Conservation (phyloP, 2,888 invertebrate genomes). For the Ochropleura plecta region DNA sequence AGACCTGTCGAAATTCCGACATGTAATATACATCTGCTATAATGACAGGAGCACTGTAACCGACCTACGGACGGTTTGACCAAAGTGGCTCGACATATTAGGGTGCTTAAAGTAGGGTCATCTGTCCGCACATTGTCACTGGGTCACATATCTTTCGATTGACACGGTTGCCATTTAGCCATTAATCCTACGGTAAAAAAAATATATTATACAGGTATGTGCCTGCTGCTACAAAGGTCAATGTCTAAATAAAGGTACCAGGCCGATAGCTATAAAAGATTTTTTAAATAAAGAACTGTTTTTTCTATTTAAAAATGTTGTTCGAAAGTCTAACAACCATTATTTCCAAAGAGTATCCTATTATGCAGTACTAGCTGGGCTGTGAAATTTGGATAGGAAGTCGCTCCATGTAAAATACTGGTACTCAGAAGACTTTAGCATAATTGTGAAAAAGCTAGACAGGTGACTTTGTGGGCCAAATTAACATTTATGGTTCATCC, state of each 20-base stretch:
- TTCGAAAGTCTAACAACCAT: too few relatives aligned
- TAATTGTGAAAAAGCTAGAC: too few relatives aligned
- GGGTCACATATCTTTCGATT: slow-evolving; percentile 7
- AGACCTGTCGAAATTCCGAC: background rate
- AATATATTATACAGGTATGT: background rate
- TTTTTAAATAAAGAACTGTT: background rate
- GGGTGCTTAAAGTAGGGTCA: slow-evolving; percentile 9
- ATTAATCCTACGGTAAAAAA: slow-evolving; percentile 5
- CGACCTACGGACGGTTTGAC: background rate
- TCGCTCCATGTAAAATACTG: too few relatives aligned
- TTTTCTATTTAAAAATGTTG: background rate
- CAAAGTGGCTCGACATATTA: slow-evolving; percentile 9
- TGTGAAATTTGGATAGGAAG: too few relatives aligned
- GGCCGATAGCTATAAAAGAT: background rate
- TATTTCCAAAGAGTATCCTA: too few relatives aligned
- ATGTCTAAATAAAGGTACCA: background rate
- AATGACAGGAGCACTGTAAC: slow-evolving; percentile 1
- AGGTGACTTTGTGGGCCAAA: background rate
- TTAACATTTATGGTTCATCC: background rate
- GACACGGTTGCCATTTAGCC: slow-evolving; percentile 13
- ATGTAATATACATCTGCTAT: background rate
- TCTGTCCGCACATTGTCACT: slow-evolving; percentile 13
- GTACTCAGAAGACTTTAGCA: too few relatives aligned
- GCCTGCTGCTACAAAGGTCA: slow-evolving; percentile 4
- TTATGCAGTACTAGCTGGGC: too few relatives aligned